Evolutionary conservation across 2,888 invertebrate species (phyloP).

Genomic region (Criorhina ranunculi): DNA sequence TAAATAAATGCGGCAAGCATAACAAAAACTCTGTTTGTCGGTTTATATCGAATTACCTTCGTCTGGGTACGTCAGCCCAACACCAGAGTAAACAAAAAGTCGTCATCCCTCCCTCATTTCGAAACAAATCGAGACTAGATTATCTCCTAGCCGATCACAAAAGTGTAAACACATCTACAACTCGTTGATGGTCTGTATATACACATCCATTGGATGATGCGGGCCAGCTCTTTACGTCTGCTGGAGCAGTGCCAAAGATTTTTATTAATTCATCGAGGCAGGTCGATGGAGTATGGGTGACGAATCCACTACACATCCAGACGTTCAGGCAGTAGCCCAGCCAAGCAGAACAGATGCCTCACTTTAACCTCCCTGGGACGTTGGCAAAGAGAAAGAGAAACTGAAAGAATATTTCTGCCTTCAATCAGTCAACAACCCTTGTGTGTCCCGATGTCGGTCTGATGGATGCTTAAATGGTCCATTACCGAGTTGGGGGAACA

Average conservation of each 20-base stretch:
- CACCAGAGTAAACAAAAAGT: slow-evolving; percentile 33
- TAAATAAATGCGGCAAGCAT: slow-evolving; percentile 30
- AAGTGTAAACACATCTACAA: slow-evolving; percentile 37
- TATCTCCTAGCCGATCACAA: slow-evolving; percentile 32
- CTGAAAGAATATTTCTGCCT: not conserved
- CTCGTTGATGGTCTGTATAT: not conserved
- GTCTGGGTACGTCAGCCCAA: slow-evolving; percentile 27
- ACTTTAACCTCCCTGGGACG: slow-evolving; percentile 21
- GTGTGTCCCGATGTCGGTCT: slow-evolving; percentile 26
- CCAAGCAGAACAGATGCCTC: slow-evolving; percentile 43
- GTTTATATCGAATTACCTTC: slow-evolving; percentile 42
- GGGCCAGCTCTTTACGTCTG: slow-evolving; percentile 32
- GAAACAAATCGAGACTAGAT: slow-evolving; percentile 33
- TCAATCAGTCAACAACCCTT: slow-evolving; percentile 41
- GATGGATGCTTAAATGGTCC: slow-evolving; percentile 40
- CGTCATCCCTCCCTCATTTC: not conserved
- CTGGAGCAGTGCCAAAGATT: slow-evolving; percentile 41
- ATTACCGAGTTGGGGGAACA: slow-evolving; percentile 6
- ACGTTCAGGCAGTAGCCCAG: slow-evolving; percentile 19
- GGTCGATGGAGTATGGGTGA: not conserved
- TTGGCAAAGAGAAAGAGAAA: not conserved
- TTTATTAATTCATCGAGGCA: slow-evolving; percentile 40
- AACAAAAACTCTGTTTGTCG: slow-evolving; percentile 32
- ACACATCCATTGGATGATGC: slow-evolving; percentile 2
- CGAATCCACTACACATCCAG: slow-evolving; percentile 4